These are phyloP conservation scores for Luehdorfia chinensis DNA, from an alignment of 1,140 invertebrate genomes.

Conservation along the genomic window DNA sequence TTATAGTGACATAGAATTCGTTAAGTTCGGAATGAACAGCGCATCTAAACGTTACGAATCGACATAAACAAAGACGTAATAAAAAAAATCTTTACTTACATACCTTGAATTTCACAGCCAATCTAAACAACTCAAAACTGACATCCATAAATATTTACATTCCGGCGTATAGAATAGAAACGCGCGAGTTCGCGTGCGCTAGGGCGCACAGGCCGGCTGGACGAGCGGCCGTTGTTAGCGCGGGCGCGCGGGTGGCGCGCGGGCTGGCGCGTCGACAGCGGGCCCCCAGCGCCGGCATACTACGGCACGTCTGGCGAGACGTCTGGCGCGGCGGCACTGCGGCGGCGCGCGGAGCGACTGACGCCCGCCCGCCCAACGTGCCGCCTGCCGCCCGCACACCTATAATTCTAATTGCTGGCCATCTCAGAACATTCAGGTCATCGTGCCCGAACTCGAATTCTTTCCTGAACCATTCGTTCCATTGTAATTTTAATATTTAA, in stretches of 20 bases:
- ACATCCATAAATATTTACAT: slow-evolving; percentile 77
- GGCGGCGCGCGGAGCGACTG: slow-evolving; percentile 26
- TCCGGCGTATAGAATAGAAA: slow-evolving; percentile 55
- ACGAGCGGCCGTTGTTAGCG: slow-evolving; percentile 31
- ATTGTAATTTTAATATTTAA: slow-evolving; percentile 58
- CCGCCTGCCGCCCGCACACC: slow-evolving; percentile 36
- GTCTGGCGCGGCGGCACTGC: slow-evolving; percentile 31
- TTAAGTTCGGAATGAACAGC: slow-evolving; percentile 36
- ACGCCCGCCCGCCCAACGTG: slow-evolving; percentile 23
- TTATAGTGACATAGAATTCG: slow-evolving; percentile 35
- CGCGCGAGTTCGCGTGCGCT: slow-evolving; percentile 53
- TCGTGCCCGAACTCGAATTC: slow-evolving; percentile 56
- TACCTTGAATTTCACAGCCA: slow-evolving; percentile 76
- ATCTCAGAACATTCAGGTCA: slow-evolving; percentile 64
- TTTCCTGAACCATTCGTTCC: slow-evolving; percentile 38
- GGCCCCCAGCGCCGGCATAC: slow-evolving; percentile 64
- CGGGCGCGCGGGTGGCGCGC: slow-evolving; percentile 32
- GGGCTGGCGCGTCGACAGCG: slow-evolving; percentile 30
- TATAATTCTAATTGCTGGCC: slow-evolving; percentile 67
- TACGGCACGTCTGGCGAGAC: slow-evolving; percentile 37
- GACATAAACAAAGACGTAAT: slow-evolving; percentile 52
- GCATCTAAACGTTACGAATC: slow-evolving; percentile 33
- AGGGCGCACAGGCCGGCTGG: slow-evolving; percentile 39
- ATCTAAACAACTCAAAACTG: slow-evolving; percentile 76
- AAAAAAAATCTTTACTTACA: slow-evolving; percentile 64